Conservation (phyloP, 2,797 vertebrate genomes). For the Phoebastria nigripes region DNA sequence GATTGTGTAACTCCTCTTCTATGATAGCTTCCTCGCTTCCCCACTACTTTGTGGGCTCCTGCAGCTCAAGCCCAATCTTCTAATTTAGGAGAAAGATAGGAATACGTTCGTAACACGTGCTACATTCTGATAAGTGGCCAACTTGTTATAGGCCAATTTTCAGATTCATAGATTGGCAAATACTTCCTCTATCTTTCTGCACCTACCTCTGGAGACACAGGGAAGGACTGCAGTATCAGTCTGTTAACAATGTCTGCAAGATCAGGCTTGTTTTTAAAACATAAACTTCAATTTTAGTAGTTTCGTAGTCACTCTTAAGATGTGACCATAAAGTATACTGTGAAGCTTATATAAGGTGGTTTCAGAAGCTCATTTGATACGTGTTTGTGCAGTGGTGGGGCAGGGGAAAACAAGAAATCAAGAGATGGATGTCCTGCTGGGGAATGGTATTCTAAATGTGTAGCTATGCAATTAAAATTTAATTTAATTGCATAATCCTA, state of each 20-base stretch:
- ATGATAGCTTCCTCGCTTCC: background rate
- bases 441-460: background rate
- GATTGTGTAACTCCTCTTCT: background rate
- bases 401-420: background rate
- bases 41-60: background rate
- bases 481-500: no score
- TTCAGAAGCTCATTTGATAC: background rate
- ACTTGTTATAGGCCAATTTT: background rate
- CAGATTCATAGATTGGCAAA: background rate
- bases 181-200: background rate
- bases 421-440: background rate
- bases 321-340: rapidly evolving
- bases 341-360: rapidly evolving
- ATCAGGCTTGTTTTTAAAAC: background rate
- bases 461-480: background rate
- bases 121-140: background rate
- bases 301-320: background rate
- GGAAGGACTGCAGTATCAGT: background rate
- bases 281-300: background rate
- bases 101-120: background rate
- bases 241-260: background rate
- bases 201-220: background rate
- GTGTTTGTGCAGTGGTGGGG: background rate
- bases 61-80: background rate
- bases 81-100: background rate